Conservation (phyloP, 2,113 vertebrate species). For the Riparia riparia region DNA sequence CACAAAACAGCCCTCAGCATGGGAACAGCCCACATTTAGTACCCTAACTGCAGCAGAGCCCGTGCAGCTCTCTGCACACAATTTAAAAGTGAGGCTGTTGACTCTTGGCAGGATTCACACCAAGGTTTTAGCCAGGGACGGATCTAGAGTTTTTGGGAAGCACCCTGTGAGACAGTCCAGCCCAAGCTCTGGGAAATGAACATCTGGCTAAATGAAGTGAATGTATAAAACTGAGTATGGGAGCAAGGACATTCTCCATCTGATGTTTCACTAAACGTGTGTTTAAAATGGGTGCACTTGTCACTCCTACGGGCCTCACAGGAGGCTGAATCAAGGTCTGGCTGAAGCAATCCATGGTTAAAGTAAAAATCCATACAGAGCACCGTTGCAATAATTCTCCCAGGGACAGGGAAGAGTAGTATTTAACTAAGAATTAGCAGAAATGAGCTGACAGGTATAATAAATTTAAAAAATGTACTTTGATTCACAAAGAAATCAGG, state of each 20-base stretch:
- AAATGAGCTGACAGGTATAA: neutral
- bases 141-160: neutral
- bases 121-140: neutral
- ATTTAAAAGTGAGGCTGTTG: neutral
- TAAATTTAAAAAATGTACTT: neutral
- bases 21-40: neutral
- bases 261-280: neutral
- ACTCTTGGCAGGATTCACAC: neutral
- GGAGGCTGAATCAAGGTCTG: neutral
- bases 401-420: neutral
- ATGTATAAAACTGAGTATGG: neutral
- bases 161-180: neutral
- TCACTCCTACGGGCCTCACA: neutral
- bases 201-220: neutral
- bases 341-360: neutral
- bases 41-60: neutral
- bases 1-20: neutral
- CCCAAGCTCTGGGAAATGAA: neutral
- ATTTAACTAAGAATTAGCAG: neutral
- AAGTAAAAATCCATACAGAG: neutral
- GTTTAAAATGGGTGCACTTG: neutral
- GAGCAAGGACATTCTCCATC: neutral
- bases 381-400: fast-evolving
- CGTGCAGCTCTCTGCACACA: fast-evolving
- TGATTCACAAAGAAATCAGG: neutral